phyloP scores from a whole-genome alignment of 53 echinoderm and acorn worm species.

The Stichopus horrens region DNA sequence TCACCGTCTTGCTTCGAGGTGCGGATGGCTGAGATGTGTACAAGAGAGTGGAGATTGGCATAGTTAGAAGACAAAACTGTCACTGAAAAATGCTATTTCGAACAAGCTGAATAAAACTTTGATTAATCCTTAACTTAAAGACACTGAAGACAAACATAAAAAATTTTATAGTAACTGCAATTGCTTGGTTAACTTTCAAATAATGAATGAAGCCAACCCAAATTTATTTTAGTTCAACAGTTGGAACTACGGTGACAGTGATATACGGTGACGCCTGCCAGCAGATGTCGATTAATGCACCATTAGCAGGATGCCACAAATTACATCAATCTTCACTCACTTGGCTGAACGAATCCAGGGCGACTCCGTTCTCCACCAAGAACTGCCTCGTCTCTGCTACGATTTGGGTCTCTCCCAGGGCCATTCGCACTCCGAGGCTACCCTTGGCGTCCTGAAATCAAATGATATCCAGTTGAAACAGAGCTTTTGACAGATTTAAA shows the following conservation, averaged over 20 bases:
- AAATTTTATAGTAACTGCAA: too few relatives aligned
- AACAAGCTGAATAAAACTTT: too few relatives aligned
- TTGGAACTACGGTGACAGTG: too few relatives aligned
- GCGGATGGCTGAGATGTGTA: conserved; percentile 63
- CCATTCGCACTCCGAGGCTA: conserved; percentile 91
- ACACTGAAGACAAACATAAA: too few relatives aligned
- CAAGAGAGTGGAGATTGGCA: too few relatives aligned
- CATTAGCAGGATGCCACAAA: background rate
- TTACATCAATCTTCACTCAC: conserved; percentile 36
- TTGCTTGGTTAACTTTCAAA: too few relatives aligned
- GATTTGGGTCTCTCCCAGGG: conserved; percentile 94
- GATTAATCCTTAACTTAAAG: too few relatives aligned
- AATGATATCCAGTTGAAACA: background rate
- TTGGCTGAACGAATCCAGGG: conserved; percentile 95
- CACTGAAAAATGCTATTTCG: too few relatives aligned
- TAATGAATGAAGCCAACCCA: background rate
- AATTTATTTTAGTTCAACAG: background rate
- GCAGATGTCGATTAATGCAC: background rate
- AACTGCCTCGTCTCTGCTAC: conserved; percentile 97
- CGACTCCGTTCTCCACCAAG: conserved; percentile 86
- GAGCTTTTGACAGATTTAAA: too few relatives aligned
- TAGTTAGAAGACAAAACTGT: too few relatives aligned
- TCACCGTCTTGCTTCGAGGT: conserved; percentile 80
- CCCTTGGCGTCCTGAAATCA: conserved; percentile 64
- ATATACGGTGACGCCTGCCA: background rate